Evolutionary conservation across 2,797 vertebrate genomes (phyloP).

Genomic region (Echiichthys vipera): DNA sequence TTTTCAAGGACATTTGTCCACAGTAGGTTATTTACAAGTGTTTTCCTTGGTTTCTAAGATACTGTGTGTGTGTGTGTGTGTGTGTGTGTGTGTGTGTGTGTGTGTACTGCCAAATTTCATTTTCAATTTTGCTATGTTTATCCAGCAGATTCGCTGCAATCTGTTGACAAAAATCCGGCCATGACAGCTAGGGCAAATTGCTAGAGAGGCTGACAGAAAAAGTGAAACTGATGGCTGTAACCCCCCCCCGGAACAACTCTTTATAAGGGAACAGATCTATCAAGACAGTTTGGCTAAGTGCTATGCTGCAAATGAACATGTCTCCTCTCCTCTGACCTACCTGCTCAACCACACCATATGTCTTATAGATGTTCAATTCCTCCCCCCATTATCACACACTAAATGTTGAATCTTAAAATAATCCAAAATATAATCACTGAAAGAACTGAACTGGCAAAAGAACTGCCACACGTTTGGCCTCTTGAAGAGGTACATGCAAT

Average conservation of each 20-base stretch:
- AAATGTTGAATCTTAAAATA: constrained; percentile 31
- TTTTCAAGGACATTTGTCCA: constrained; percentile 69
- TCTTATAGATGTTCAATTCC: constrained; percentile 28
- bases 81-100: constrained; percentile 7
- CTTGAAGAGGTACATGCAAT: constrained; percentile 20
- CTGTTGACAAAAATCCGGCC: constrained; percentile 77
- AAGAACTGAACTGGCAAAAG: constrained; percentile 11
- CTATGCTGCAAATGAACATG: constrained; percentile 31
- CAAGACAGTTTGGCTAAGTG: constrained; percentile 34
- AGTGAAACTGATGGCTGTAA: constrained; percentile 74
- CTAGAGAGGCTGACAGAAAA: constrained; percentile 61
- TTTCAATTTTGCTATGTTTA: constrained; percentile 80
- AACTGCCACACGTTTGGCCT: not conserved
- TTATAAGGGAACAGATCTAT: constrained; percentile 39
- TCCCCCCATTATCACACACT: constrained; percentile 25
- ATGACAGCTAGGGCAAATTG: constrained; percentile 73
- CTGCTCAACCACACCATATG: constrained; percentile 28
- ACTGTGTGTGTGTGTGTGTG: constrained; percentile 38
- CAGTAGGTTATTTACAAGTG: constrained; percentile 64
- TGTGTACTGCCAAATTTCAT: constrained; percentile 73
- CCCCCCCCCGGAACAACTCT: constrained; percentile 49
- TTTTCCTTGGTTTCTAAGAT: constrained; percentile 68
- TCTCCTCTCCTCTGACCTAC: constrained; percentile 32
- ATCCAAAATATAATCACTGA: constrained; percentile 22
- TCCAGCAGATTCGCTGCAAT: constrained; percentile 76